Evolutionary conservation across 2,797 vertebrate species (phyloP).

Genomic region (Spondyliosoma cantharus): DNA sequence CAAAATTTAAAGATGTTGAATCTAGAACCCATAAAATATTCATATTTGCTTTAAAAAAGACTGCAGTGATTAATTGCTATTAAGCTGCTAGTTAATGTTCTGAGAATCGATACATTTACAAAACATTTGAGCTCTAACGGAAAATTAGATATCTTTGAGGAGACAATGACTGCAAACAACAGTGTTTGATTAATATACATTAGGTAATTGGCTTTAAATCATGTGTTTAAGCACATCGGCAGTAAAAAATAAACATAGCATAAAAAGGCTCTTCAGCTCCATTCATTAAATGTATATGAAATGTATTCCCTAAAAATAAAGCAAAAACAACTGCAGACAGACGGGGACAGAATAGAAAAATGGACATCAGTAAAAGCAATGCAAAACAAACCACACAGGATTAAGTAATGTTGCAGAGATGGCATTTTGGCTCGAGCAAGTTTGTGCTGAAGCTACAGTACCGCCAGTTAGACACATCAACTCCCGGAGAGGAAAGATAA

Average conservation of each 20-base stretch:
- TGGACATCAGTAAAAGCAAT: neutral
- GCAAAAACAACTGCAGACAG: neutral
- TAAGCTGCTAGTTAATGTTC: neutral
- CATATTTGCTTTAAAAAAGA: neutral
- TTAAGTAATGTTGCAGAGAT: slow-evolving; percentile 11
- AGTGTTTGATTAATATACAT: neutral
- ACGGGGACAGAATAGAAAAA: neutral
- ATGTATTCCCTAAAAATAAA: neutral
- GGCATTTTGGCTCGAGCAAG: slow-evolving; percentile 6
- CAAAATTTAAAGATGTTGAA: too few relatives aligned
- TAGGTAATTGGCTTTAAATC: neutral
- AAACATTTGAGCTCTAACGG: neutral
- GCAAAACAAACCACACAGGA: neutral
- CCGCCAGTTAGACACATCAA: slow-evolving; percentile 41
- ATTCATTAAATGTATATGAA: neutral
- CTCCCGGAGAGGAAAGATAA: slow-evolving; percentile 48
- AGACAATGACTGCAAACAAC: neutral
- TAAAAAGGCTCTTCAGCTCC: neutral
- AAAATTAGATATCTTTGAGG: neutral
- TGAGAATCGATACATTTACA: neutral
- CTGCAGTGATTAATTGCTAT: neutral
- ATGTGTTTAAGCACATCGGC: neutral
- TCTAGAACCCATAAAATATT: neutral
- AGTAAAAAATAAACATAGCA: neutral
- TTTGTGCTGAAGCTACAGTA: slow-evolving; percentile 27